Percentiles rank a stretch among this genome's conserved stretches.
Evolutionary conservation across 1,140 invertebrate genomes (phyloP).

Genomic region (Neodiprion pinetum): DNA sequence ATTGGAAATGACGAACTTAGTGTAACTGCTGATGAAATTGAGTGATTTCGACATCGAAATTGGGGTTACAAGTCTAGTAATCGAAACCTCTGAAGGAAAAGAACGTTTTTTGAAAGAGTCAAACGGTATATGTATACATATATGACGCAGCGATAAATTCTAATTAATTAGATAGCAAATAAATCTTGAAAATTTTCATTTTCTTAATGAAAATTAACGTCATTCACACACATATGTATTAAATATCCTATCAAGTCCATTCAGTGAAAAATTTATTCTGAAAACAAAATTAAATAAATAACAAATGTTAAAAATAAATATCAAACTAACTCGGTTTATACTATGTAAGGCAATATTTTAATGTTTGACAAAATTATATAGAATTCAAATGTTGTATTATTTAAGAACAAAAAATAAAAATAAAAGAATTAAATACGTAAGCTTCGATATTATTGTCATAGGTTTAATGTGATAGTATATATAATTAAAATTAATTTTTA

Average conservation of each 20-base stretch:
- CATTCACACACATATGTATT: too few relatives aligned
- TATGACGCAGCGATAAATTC: conserved; percentile 35
- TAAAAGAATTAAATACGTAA: conserved; percentile 28
- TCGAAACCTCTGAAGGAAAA: conserved; percentile 17
- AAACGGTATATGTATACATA: conserved; percentile 26
- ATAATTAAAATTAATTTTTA: conserved; percentile 37
- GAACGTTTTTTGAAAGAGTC: conserved; percentile 25
- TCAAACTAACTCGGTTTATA: conserved; percentile 10
- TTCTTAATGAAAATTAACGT: conserved; percentile 3
- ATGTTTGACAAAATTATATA: background rate
- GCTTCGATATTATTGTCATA: conserved; percentile 29
- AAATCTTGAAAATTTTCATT: conserved; percentile 18
- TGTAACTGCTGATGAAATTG: conserved; percentile 40
- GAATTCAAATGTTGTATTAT: conserved; percentile 12
- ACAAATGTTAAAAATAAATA: conserved; percentile 21
- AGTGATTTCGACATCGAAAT: conserved; percentile 24
- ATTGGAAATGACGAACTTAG: conserved; percentile 38
- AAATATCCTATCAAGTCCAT: background rate
- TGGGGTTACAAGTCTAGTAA: too few relatives aligned
- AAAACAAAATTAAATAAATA: conserved; percentile 24
- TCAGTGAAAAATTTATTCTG: conserved; percentile 1
- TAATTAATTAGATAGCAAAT: conserved; percentile 27
- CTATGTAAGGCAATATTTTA: background rate
- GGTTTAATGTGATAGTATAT: conserved; percentile 24
- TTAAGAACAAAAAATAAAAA: conserved; percentile 27